Base-by-base conservation (phyloP, 2,113 vertebrate genomes). In the Sturnus vulgaris region DNA sequence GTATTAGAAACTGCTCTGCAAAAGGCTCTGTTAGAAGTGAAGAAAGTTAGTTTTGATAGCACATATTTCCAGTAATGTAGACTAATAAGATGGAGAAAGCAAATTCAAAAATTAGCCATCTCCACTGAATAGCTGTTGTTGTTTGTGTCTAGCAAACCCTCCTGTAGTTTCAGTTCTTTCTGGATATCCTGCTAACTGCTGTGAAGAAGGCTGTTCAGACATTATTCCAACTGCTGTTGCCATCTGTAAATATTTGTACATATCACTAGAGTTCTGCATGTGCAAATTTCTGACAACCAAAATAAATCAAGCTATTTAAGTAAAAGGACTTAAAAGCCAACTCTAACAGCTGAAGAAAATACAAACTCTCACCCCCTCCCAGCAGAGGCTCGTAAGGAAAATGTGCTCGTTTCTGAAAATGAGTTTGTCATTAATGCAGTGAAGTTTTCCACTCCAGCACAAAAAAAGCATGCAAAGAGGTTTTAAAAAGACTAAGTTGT, bases 181-280 rank as follows among this genome's bases (percentile, higher is more conserved):
- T 82, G 73, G 65, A 90, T 57, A 64, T 30, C n/a, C 53, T 42
- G 15, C 39, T 79, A 60, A 79, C 22, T 72, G 70, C 53, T 76
- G 25, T 19, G 53, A 85, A 75, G 55, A 82, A 70, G n/a, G 39
- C 24, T 89, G 33, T 68, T 91, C 83, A 52, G 57, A 69, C 28
- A 37, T 76, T 49, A 37, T n/a, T 85, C 66, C 22, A 82, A 71
- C 49, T 64, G 5, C 52, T 79, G 30, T 40, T 76, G 30, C 53
- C 46, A 68, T 79, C 53, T 79, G 23, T 93, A 96, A 96, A 89
- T 79, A 85, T 82, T 95, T 91, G 78, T 57, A 63, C 9, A 13
- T 56, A 46, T 75, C 84, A 55, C 49, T 37, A 61, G 66, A 72
- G 27, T 18, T 92, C 72, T 86, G 79, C 79, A 71, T 22, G 17